Evolutionary conservation across 2,888 invertebrate genomes (phyloP).

Genomic region (Bimastos eiseni): DNA sequence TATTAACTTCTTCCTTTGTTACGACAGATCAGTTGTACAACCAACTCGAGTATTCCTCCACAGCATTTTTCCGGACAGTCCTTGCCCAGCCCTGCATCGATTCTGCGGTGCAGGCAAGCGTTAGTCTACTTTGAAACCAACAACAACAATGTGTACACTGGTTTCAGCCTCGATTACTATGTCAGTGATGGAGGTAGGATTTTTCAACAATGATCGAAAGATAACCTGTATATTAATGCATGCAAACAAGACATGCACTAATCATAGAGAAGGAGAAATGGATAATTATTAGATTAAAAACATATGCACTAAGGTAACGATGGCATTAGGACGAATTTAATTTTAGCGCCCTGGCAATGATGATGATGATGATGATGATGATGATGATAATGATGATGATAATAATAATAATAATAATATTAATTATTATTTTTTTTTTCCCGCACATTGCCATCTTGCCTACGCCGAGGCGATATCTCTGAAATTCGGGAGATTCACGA

Average conservation of each 20-base stretch:
- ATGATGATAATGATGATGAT: no score
- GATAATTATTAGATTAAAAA: no score
- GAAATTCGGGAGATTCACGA: no score
- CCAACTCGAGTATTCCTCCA: not conserved
- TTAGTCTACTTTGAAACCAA: not conserved
- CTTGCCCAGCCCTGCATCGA: not conserved
- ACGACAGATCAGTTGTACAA: not conserved
- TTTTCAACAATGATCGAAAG: not conserved
- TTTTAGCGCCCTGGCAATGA: no score
- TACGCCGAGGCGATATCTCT: no score
- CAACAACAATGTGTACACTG: not conserved
- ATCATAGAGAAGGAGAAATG: no score
- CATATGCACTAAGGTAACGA: no score
- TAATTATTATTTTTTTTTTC: no score
- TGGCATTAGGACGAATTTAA: no score
- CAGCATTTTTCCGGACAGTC: not conserved
- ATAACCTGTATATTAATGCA: not conserved
- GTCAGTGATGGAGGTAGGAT: not conserved
- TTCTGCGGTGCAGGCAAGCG: not conserved
- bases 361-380: no score
- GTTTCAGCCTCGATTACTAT: constrained; percentile 1
- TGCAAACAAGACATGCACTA: not conserved
- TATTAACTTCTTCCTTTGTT: not conserved
- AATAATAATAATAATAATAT: no score
- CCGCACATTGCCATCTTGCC: no score